Evolutionary conservation across 2,797 vertebrate species (phyloP), one percentile per base, ranked within the genome.

Genomic region (Premnoplex brunnescens): DNA sequence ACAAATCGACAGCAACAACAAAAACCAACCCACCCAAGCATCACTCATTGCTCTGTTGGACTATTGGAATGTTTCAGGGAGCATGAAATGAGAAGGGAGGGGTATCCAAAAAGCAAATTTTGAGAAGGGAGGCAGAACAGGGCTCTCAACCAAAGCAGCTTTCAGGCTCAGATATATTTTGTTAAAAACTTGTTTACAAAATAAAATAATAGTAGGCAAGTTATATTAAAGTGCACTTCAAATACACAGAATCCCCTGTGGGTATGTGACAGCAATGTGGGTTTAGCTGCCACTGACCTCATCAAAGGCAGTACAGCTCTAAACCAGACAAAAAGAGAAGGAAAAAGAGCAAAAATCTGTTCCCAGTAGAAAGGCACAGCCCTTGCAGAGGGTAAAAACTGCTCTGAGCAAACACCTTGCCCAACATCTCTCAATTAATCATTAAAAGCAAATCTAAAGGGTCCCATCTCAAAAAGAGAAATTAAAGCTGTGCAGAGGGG

Each of bases 361-460:
- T 80, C 34, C 41, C 17, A 46, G 24, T 20, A 49, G 49, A 39
- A 11, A 68, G 8, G 22, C 75, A 85, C 19, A 32, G 52, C 30
- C 30, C 52, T 20, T 32, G 30, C 52, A 54, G 3, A 1, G 19
- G 30, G 41, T 68, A 46, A 58, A 81, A 54, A 44, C 62, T 26
- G 27, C 62, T 68, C 80, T 69, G 73, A 84, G 86, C 67, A 93
- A 95, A 93, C 69, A 96, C 34, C 58, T 95, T 92, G 62, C 86
- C 39, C 83, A 92, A 84, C 76, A 78, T 13, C 21, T 11, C 69
- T 46, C 32, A 10, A 36, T 91, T 71, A 96, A 88, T 87, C 55
- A 78, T 95, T 94, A 86, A 94, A 86, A 82, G 52, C 30, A 55
- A 30, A 86, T 22, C 54, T 43, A 43, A 37, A 43, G 27, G 37